Base-by-base conservation (phyloP, 2,888 invertebrate species). In the Thyatira batis region DNA sequence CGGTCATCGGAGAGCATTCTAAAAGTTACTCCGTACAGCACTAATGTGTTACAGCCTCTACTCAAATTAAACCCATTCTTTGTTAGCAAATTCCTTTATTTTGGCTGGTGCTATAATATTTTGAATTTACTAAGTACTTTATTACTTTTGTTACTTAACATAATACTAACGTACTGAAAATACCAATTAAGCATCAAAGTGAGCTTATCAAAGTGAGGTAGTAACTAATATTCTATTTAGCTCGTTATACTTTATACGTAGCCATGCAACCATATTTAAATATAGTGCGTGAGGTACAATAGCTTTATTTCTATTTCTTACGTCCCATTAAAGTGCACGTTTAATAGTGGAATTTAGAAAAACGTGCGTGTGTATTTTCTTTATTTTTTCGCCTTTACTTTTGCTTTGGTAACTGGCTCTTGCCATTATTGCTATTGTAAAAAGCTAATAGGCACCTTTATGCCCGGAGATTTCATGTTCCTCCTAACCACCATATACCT, bases 1-100 rank as follows among this genome's bases (percentile, higher is more conserved):
- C 58, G 72, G 67, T 69, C 68, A 69, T 53, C 62, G 63, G 59
- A 58, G 63, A 55, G 67, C 69, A 74, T 75, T 78, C 77, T 72
- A 61, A 72, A 61, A 58, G 60, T 65, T 64, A 58, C 49, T 73
- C 69, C 67, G 51, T 49, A 62, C 53, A 33, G 73, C 49, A 63
- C 71, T 70, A 25, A 60, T 60, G 53, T 55, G 59, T 65, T 58
- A 58, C 50, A 57, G 46, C 54, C 56, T 17, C 8, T 46, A 28
- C 53, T 52, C 13, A 58, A 52, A 57, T 52, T 20, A 11, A 45
- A 27, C 5, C 6, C 33, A 33, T 13, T 13, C 0, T 11, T 6
- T 11, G 30, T n/a, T 6, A 23, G 23, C 23, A 23, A 23, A 23
- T 4, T 3, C 23, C 23, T 23, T 23, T 6, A 23, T 23, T 6